Conservation (phyloP, 2,888 invertebrate species). For the Scotopteryx bipunctaria region DNA sequence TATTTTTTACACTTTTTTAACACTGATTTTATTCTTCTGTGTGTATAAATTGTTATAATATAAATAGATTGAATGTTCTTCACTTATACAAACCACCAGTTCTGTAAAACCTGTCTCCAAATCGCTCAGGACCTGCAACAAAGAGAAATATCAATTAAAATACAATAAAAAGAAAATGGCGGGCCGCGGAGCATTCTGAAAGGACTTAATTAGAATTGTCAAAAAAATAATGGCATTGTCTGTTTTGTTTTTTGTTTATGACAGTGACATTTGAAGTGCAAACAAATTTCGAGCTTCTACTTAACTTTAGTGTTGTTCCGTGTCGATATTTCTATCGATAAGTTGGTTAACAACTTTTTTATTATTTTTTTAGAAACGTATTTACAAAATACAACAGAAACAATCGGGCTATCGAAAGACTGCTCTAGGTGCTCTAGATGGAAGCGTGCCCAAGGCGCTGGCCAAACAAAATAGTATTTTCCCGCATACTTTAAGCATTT, state of each 20-base stretch:
- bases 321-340: not conserved
- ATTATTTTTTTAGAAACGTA: too few species aligned
- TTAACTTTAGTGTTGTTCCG: not conserved
- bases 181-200: constrained; percentile 35
- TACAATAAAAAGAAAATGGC: constrained; percentile 38
- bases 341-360: too few species aligned
- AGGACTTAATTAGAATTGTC: constrained; percentile 47
- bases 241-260: constrained; percentile 3
- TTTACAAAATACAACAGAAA: too few species aligned
- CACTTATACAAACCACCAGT: not conserved
- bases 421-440: too few species aligned
- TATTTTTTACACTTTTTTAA: not conserved
- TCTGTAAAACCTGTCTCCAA: not conserved
- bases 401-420: too few species aligned
- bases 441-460: too few species aligned
- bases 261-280: not conserved
- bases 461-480: too few species aligned
- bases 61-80: too few species aligned
- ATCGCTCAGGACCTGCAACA: constrained; percentile 44
- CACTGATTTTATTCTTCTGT: too few species aligned
- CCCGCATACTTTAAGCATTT: too few species aligned
- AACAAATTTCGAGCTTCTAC: not conserved
- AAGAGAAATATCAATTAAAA: constrained; percentile 46
- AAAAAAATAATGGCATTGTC: constrained; percentile 37
- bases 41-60: too few species aligned